These are phyloP conservation scores for Anolis sagrei DNA, from an alignment of 2,113 vertebrate species.

Conservation along the genomic window DNA sequence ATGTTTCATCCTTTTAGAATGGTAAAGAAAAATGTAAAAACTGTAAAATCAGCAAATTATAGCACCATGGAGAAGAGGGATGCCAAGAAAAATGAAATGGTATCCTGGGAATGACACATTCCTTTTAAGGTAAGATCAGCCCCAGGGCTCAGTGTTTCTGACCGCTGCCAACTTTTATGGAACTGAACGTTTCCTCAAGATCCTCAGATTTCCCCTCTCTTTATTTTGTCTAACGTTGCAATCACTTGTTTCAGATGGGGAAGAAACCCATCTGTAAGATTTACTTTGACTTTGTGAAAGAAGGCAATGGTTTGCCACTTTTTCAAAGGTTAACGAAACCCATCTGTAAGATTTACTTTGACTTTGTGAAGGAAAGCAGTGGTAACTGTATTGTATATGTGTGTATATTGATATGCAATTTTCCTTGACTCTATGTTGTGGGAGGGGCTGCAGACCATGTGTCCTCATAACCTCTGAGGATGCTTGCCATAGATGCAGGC, in stretches of 20 bases:
- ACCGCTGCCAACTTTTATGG: neutral
- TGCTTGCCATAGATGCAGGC: no score
- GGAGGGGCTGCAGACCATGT: no score
- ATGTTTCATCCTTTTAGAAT: neutral
- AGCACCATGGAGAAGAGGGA: neutral
- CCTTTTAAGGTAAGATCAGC: no score
- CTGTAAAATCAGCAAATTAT: neutral
- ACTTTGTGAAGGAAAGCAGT: neutral
- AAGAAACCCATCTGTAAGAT: neutral
- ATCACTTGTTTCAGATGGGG: neutral
- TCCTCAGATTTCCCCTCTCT: neutral
- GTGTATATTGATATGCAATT: no score
- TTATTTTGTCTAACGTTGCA: neutral
- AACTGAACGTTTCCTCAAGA: neutral
- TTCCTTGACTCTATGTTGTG: no score
- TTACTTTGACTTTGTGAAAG: neutral
- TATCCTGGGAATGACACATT: no score
- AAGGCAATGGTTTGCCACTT: no score
- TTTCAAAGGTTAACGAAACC: no score
- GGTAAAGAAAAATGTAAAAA: neutral
- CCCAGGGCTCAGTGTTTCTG: neutral
- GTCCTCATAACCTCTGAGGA: no score
- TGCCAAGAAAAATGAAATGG: neutral
- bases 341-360: neutral
- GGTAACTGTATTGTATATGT: no score